phyloP scores from a whole-genome alignment of 2,888 invertebrate genomes.

The Xylota sylvarum region DNA sequence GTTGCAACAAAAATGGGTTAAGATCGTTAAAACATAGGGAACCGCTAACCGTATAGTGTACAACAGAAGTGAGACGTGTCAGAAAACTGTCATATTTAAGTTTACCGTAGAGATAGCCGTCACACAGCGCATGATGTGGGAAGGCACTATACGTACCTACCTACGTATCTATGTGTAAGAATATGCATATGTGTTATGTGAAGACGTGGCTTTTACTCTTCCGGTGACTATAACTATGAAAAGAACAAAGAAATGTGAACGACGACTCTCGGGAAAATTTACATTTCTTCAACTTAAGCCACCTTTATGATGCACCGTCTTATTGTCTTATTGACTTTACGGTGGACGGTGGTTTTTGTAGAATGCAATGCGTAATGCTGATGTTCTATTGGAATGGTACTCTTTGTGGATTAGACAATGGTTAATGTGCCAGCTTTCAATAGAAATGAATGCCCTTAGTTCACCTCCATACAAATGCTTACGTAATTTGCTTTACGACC shows the following conservation, averaged over 20 bases:
- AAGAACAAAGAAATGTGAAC: constrained; percentile 21
- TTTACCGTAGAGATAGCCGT: constrained; percentile 13
- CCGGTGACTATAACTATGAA: constrained; percentile 38
- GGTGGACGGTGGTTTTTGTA: constrained; percentile 2
- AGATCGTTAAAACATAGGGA: constrained; percentile 39
- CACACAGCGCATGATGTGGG: constrained; percentile 32
- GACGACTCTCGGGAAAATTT: constrained; percentile 29
- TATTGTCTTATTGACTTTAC: constrained; percentile 29
- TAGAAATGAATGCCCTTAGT: neutral
- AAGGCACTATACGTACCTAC: constrained; percentile 5
- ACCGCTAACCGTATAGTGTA: constrained; percentile 41
- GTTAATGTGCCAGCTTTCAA: neutral
- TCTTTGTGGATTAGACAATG: neutral
- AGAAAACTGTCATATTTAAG: constrained; percentile 57
- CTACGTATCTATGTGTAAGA: neutral
- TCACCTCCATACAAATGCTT: neutral
- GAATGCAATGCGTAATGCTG: neutral
- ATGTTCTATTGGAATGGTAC: neutral
- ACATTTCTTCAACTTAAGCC: constrained; percentile 39
- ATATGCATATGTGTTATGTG: neutral
- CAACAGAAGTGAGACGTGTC: constrained; percentile 69
- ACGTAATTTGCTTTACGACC: no score
- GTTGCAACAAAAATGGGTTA: constrained; percentile 55
- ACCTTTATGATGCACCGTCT: constrained; percentile 20
- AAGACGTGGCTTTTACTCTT: constrained; percentile 45